Evolutionary conservation across 2,113 vertebrate species (phyloP).

Genomic region (Tamias sibiricus): DNA sequence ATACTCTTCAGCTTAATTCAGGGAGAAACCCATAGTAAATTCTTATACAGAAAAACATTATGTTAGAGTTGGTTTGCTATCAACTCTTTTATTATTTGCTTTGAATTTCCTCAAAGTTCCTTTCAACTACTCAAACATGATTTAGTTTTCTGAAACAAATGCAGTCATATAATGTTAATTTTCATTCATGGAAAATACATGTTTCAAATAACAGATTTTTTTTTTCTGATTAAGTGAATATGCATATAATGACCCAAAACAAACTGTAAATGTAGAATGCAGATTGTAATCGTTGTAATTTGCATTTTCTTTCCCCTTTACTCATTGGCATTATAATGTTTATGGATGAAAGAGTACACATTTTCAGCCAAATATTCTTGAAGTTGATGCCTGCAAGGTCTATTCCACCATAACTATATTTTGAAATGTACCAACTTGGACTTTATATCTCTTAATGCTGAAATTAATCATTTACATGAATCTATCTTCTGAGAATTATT

Average conservation of each 20-base stretch:
- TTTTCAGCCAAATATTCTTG: background rate
- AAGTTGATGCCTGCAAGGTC: background rate
- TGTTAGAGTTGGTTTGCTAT: background rate
- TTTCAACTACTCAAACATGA: background rate
- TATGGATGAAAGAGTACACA: background rate
- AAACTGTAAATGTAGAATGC: background rate
- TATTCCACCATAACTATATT: background rate
- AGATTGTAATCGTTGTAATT: background rate
- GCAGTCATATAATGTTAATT: background rate
- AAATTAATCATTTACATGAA: background rate
- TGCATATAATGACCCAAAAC: background rate
- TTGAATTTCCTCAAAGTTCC: background rate
- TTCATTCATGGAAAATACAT: background rate
- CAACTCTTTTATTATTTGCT: background rate
- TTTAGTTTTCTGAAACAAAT: slow-evolving; percentile 31
- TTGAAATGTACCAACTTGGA: background rate
- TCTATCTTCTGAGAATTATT: background rate
- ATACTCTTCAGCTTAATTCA: background rate
- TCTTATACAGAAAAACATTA: background rate
- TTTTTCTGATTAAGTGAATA: background rate
- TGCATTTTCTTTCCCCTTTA: background rate
- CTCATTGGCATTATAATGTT: background rate
- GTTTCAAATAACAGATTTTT: background rate
- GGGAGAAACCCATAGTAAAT: background rate
- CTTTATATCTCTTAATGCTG: background rate